Percentiles rank a stretch among this genome's conserved stretches.
phyloP scores from a whole-genome alignment of 2,113 vertebrate genomes.

The Zosterops borbonicus region DNA sequence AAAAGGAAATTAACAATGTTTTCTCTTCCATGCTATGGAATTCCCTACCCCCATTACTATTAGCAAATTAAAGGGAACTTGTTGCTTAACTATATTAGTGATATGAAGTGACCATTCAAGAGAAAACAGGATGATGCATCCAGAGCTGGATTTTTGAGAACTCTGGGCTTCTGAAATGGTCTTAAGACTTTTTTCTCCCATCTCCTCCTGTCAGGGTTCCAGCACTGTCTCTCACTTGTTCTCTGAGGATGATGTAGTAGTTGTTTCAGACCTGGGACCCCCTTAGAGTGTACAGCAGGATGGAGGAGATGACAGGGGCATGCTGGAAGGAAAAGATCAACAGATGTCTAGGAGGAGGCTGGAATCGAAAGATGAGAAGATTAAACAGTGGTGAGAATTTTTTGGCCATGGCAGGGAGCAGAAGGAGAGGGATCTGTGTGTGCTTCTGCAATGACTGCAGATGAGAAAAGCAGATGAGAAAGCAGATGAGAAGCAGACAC shows the following conservation, averaged over 20 bases:
- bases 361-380: background rate
- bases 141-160: background rate
- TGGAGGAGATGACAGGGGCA: background rate
- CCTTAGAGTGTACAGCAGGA: background rate
- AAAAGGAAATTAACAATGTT: background rate
- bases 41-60: background rate
- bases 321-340: background rate
- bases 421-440: background rate
- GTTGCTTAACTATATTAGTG: background rate
- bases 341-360: background rate
- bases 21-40: background rate
- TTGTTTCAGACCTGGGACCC: background rate
- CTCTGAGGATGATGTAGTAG: background rate
- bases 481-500: background rate
- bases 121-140: background rate
- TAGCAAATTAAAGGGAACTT: background rate
- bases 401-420: background rate
- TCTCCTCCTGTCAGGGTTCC: background rate
- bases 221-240: background rate
- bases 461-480: background rate
- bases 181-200: background rate
- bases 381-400: background rate
- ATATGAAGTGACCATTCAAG: background rate
- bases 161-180: background rate
- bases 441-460: background rate